Evolutionary conservation across 1,140 invertebrate species (phyloP).

Genomic region (Cydia splendana): DNA sequence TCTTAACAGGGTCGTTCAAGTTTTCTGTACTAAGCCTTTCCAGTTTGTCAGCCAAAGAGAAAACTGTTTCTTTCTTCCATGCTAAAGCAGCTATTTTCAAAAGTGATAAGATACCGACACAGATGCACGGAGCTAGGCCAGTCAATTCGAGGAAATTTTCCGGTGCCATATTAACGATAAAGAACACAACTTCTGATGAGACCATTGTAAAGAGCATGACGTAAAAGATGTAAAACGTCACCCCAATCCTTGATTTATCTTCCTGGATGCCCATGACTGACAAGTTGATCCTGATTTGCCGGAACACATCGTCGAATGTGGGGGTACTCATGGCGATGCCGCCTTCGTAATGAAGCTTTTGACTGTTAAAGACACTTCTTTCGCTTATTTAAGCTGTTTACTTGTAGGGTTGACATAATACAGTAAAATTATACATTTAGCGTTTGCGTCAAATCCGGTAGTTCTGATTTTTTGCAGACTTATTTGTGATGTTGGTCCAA

Average conservation of each 20-base stretch:
- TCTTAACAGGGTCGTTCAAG: slow-evolving; percentile 42
- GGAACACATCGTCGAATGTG: slow-evolving; percentile 55
- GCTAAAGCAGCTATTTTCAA: slow-evolving; percentile 54
- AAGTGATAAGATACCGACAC: slow-evolving; percentile 48
- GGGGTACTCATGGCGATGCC: slow-evolving; percentile 51
- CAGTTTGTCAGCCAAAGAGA: slow-evolving; percentile 44
- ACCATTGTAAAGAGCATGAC: slow-evolving; percentile 45
- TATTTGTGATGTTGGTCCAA: too few relatives aligned
- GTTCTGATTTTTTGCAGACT: too few relatives aligned
- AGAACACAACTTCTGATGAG: slow-evolving; percentile 48
- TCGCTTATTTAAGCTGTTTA: background rate
- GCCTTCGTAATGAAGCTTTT: background rate
- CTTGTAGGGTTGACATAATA: slow-evolving; percentile 9
- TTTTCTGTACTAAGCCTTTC: slow-evolving; percentile 43
- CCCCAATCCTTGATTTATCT: slow-evolving; percentile 40
- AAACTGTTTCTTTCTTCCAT: slow-evolving; percentile 49
- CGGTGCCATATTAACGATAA: slow-evolving; percentile 50
- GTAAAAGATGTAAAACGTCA: slow-evolving; percentile 48
- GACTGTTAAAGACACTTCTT: background rate
- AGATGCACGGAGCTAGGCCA: slow-evolving; percentile 54
- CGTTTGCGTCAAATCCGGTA: too few relatives aligned
- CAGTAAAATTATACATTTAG: too few relatives aligned
- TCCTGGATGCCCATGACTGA: slow-evolving; percentile 53
- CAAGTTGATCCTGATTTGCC: slow-evolving; percentile 55
- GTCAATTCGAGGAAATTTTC: slow-evolving; percentile 58